phyloP scores from a whole-genome alignment of 1,140 invertebrate genomes.

The Drosophila orena region DNA sequence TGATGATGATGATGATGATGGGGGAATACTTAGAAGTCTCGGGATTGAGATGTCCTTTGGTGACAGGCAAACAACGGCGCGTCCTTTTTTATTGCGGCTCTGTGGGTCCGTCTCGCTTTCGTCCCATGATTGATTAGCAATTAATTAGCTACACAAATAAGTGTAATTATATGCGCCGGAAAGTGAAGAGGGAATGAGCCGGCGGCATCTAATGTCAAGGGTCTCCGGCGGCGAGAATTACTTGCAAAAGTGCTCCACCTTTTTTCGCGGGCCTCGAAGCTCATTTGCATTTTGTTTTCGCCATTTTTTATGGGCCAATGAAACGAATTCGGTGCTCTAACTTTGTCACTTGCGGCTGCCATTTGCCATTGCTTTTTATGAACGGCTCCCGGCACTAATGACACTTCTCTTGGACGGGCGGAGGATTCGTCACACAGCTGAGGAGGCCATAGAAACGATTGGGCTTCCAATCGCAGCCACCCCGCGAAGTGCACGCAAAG shows the following conservation, averaged over 20 bases:
- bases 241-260: conserved; percentile 71
- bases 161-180: conserved; percentile 76
- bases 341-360: conserved; percentile 67
- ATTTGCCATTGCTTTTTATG: conserved; percentile 63
- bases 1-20: background rate
- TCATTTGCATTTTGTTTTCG: conserved; percentile 76
- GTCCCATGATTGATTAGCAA: conserved; percentile 82
- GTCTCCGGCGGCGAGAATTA: conserved; percentile 51
- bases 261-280: conserved; percentile 39
- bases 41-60: conserved; percentile 68
- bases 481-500: background rate
- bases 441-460: conserved; percentile 32
- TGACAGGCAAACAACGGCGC: conserved; percentile 59
- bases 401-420: conserved; percentile 17
- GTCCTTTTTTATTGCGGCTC: conserved; percentile 64
- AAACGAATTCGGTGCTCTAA: conserved; percentile 70
- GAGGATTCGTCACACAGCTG: conserved; percentile 64
- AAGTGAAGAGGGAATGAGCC: background rate
- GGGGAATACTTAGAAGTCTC: conserved; percentile 70
- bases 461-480: conserved; percentile 7
- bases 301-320: conserved; percentile 72
- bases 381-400: conserved; percentile 73
- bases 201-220: conserved; percentile 50
- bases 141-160: conserved; percentile 84
- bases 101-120: conserved; percentile 33